Conservation (phyloP, 2,113 vertebrate genomes). For the Silurus glanis region DNA sequence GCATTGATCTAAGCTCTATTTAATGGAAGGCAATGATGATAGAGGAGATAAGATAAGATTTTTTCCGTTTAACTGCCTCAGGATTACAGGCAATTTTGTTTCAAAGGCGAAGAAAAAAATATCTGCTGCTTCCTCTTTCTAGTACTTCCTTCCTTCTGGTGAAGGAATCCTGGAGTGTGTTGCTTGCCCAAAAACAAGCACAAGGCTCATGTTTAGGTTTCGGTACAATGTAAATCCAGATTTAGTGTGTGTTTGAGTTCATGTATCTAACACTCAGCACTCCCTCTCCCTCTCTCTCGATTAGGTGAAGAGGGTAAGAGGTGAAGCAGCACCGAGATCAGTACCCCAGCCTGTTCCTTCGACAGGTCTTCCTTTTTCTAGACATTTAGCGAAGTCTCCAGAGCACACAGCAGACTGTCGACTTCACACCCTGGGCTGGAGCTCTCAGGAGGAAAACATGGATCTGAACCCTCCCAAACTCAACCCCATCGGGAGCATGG, state of each 20-base stretch:
- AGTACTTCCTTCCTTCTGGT: not conserved
- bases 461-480: slow-evolving; percentile 40
- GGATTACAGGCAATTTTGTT: slow-evolving; percentile 62
- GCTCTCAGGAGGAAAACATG: slow-evolving; percentile 54
- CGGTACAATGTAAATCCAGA: not conserved
- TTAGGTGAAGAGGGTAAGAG: slow-evolving; percentile 65
- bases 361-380: slow-evolving; percentile 42
- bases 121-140: not conserved
- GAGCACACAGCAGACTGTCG: slow-evolving; percentile 44
- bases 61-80: slow-evolving; percentile 62
- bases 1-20: not conserved
- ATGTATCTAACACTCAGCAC: not conserved
- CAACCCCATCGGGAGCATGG: slow-evolving; percentile 53
- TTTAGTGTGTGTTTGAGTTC: slow-evolving; percentile 1
- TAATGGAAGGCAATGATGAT: slow-evolving; percentile 51
- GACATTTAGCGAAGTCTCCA: slow-evolving; percentile 24
- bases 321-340: slow-evolving; percentile 34
- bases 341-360: slow-evolving; percentile 43
- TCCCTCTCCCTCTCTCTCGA: slow-evolving; percentile 11
- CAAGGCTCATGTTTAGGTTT: not conserved
- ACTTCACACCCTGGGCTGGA: slow-evolving; percentile 50
- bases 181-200: slow-evolving; percentile 25
- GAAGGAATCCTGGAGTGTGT: slow-evolving; percentile 33
- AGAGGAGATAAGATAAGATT: slow-evolving; percentile 50
- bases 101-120: slow-evolving; percentile 63